Conservation (phyloP, 2,888 invertebrate genomes). For the Sceliomorpha sp. region DNA sequence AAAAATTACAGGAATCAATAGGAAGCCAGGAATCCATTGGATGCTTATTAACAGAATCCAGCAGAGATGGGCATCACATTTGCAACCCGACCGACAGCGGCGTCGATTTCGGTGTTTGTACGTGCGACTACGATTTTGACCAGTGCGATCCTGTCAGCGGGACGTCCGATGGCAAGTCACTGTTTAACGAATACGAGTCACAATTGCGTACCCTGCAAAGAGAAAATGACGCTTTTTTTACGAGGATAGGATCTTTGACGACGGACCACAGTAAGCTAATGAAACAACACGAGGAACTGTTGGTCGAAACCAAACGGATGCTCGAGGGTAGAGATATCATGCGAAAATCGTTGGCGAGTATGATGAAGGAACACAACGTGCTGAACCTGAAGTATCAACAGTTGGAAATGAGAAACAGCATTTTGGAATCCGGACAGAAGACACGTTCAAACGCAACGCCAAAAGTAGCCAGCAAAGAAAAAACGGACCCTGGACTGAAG, state of each 20-base stretch:
- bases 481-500: constrained; percentile 19
- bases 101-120: too few species aligned
- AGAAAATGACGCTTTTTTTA: too few species aligned
- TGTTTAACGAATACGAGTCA: too few species aligned
- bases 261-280: background rate
- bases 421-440: constrained; percentile 21
- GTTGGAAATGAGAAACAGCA: constrained; percentile 7
- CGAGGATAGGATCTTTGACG: background rate
- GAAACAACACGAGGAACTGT: background rate
- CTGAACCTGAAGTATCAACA: constrained; percentile 20
- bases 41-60: too few species aligned
- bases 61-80: too few species aligned
- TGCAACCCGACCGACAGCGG: too few species aligned
- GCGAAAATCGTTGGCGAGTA: background rate
- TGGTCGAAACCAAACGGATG: background rate
- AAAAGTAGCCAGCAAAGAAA: constrained; percentile 3
- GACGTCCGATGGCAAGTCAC: too few species aligned
- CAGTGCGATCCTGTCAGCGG: too few species aligned
- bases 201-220: too few species aligned
- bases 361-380: constrained; percentile 17
- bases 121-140: too few species aligned
- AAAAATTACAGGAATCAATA: too few species aligned
- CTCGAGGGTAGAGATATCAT: constrained; percentile 8
- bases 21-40: too few species aligned
- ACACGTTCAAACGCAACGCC: constrained; percentile 1